Base-by-base conservation (phyloP, 2,888 invertebrate species). In the Athalia circularis region DNA sequence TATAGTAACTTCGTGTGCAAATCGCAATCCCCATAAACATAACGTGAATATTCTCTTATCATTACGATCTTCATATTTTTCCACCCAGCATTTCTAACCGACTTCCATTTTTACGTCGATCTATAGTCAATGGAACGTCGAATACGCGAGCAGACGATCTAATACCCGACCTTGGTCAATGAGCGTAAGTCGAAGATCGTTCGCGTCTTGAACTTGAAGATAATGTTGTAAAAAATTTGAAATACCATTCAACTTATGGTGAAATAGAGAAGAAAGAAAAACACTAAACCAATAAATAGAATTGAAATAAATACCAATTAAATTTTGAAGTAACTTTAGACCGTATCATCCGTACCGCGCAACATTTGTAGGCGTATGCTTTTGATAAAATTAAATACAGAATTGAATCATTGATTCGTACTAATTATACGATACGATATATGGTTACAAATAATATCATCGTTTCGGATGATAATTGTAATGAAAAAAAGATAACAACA, bases 101-200 rank as follows among this genome's bases (percentile, higher is more conserved):
- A n/a, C n/a, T n/a, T n/a, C n/a, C n/a, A n/a, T n/a, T n/a, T n/a
- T n/a, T n/a, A n/a, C n/a, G n/a, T n/a, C n/a, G n/a, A n/a, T 43
- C 64, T 65, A 65, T 8, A 29, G 45, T 65, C 64, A 65, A 29
- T 45, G 11, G 43, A 9, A 8, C 8, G 45, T 11, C 45, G 64
- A 43, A 43, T 8, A 47, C 11, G 47, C 15, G 47, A 59, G 13
- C 11, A 47, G 72, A 59, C 59, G 59, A 72, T 72, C 72, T 59
- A 72, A 72, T 72, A 57, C 57, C 57, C 47, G 72, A 72, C 72
- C 72, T 72, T 72, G 72, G 72, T 72, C 72, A 72, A 72, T 43
- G 72, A 59, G 47, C 72, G 45, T 65, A 7, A 29, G 29, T 29
- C 29, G 29, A 29, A 29, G 29, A 29, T 29, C 43, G 52, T 52